Percentiles rank a stretch among this genome's conserved stretches.
Evolutionary conservation across 2,888 invertebrate species (phyloP).

Genomic region (Caenorhabditis sulstoni): DNA sequence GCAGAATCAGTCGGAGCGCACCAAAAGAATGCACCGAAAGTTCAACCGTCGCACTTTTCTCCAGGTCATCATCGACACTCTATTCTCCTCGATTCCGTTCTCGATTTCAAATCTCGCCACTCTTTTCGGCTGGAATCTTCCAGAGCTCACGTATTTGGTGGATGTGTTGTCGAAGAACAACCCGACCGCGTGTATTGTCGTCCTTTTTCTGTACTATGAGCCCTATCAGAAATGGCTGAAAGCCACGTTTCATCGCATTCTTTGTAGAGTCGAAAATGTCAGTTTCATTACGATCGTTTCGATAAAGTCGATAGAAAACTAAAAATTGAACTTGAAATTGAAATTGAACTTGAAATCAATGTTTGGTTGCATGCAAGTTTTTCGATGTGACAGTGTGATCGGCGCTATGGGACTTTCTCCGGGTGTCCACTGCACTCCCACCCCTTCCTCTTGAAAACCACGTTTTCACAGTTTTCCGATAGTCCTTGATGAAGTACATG

Average conservation of each 20-base stretch:
- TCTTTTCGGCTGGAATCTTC: conserved; percentile 2
- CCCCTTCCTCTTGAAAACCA: background rate
- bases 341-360: no score
- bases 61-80: conserved; percentile 10
- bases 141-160: conserved; percentile 24
- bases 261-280: background rate
- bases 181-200: conserved; percentile 19
- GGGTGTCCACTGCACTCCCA: no score
- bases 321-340: no score
- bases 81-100: conserved; percentile 14
- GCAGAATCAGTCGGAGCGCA: conserved; percentile 17
- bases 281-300: no score
- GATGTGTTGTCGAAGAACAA: conserved; percentile 19
- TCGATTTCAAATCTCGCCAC: conserved; percentile 11
- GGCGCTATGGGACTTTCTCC: no score
- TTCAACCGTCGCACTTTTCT: conserved; percentile 21
- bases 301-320: background rate
- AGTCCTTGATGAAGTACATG: conserved; percentile 41
- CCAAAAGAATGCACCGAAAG: conserved; percentile 16
- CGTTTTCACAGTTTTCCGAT: conserved; percentile 14
- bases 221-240: conserved; percentile 23
- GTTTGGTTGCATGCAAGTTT: no score
- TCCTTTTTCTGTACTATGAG: conserved; percentile 22
- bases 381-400: no score
- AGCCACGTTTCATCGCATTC: no score